Percentiles rank a stretch among this genome's conserved stretches.
These are phyloP conservation scores for Alligator sinensis DNA, from an alignment of 2,113 vertebrate genomes.

Conservation along the genomic window DNA sequence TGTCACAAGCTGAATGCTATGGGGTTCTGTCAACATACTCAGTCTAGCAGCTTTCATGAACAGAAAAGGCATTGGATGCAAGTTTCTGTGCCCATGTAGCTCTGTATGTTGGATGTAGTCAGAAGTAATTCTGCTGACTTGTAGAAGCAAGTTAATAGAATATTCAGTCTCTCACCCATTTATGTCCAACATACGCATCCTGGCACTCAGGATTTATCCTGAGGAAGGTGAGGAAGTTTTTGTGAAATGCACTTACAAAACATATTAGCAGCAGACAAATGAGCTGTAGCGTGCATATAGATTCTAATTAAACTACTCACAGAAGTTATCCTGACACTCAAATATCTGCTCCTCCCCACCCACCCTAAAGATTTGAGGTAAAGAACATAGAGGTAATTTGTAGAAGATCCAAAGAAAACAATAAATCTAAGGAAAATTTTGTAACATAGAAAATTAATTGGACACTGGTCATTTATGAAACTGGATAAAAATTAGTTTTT, in stretches of 20 bases:
- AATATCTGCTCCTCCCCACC: background rate
- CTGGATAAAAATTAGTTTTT: background rate
- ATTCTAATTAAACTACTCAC: background rate
- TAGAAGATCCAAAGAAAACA: background rate
- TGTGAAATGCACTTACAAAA: background rate
- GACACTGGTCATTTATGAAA: background rate
- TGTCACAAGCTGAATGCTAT: background rate
- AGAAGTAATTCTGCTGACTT: background rate
- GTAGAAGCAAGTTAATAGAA: background rate
- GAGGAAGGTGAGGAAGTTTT: background rate
- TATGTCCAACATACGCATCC: background rate
- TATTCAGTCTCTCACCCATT: background rate
- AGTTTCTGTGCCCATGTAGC: background rate
- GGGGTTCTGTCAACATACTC: background rate
- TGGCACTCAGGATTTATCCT: background rate
- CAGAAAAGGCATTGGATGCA: background rate
- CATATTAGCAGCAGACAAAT: background rate
- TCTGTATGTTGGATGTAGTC: background rate
- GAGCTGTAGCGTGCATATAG: background rate
- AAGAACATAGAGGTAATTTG: background rate
- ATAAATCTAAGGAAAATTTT: background rate
- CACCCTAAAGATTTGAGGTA: background rate
- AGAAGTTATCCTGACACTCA: background rate
- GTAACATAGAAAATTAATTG: accelerated
- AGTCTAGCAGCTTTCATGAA: background rate